Evolutionary conservation across 2,113 vertebrate genomes (phyloP).

Genomic region (Phyllostomus discolor): DNA sequence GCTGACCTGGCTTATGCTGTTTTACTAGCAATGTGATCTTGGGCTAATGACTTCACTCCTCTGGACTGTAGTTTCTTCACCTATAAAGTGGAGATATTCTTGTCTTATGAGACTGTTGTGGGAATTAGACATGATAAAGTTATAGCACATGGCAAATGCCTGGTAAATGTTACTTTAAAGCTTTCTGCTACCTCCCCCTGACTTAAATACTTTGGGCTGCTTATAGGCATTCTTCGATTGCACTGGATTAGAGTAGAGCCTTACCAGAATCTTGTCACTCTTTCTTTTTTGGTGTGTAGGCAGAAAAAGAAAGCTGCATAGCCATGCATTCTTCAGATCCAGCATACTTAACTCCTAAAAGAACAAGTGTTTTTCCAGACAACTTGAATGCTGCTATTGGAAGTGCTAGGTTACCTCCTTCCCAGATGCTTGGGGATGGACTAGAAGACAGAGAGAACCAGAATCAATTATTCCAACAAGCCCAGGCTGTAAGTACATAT

Average conservation of each 20-base stretch:
- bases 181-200: not conserved
- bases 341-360: slow-evolving; percentile 56
- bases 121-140: not conserved
- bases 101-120: not conserved
- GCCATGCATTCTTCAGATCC: slow-evolving; percentile 58
- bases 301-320: slow-evolving; percentile 72
- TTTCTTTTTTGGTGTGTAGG: slow-evolving; percentile 69
- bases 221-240: not conserved
- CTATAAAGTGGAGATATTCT: not conserved
- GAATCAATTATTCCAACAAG: slow-evolving; percentile 68
- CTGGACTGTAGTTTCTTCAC: not conserved
- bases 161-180: slow-evolving; percentile 4
- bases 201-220: not conserved
- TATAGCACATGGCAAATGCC: not conserved
- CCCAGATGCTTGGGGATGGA: not conserved
- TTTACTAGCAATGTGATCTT: not conserved
- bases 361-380: slow-evolving; percentile 65
- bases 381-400: slow-evolving; percentile 67
- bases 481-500: slow-evolving; percentile 75
- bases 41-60: not conserved
- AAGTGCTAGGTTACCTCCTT: not conserved
- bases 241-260: not conserved
- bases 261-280: not conserved
- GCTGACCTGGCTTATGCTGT: not conserved
- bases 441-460: slow-evolving; percentile 41